Evolutionary conservation across 2,113 vertebrate species (phyloP).

Genomic region (Rousettus leschenaultii): DNA sequence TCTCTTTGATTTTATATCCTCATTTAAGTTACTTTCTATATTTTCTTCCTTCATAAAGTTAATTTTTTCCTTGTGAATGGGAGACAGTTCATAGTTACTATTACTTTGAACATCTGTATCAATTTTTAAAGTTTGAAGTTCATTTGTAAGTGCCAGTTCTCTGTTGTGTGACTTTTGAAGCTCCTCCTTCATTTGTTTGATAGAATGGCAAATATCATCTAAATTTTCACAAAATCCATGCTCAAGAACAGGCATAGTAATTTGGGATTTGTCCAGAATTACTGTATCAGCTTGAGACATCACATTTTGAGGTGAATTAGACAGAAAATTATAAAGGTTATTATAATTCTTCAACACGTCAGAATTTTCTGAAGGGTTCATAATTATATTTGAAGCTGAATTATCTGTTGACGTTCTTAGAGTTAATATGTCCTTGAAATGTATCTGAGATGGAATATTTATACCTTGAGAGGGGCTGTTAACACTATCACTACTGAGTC

Average conservation of each 20-base stretch:
- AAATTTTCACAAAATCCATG: constrained; percentile 48
- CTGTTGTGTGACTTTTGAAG: constrained; percentile 55
- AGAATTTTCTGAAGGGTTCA: constrained; percentile 23
- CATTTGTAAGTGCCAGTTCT: constrained; percentile 59
- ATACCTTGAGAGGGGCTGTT: background rate
- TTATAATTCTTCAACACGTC: constrained; percentile 38
- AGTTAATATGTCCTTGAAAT: constrained; percentile 34
- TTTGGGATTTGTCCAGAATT: constrained; percentile 42
- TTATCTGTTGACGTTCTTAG: constrained; percentile 30
- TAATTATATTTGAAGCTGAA: constrained; percentile 25
- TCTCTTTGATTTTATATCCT: constrained; percentile 73
- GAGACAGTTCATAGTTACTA: background rate
- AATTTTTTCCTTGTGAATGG: background rate
- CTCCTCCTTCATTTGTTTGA: constrained; percentile 70
- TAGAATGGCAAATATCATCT: constrained; percentile 65
- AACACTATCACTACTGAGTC: background rate
- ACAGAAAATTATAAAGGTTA: constrained; percentile 22
- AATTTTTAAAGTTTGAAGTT: constrained; percentile 64
- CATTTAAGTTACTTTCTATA: constrained; percentile 38
- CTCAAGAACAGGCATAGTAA: constrained; percentile 26
- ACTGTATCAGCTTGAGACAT: background rate
- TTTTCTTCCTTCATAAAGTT: constrained; percentile 49
- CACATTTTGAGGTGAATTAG: background rate
- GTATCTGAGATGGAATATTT: constrained; percentile 36
- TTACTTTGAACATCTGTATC: background rate